Evolutionary conservation across 2,797 vertebrate species (phyloP), one percentile per base, ranked within the genome.

Genomic region (Phyllotis vaccarum): DNA sequence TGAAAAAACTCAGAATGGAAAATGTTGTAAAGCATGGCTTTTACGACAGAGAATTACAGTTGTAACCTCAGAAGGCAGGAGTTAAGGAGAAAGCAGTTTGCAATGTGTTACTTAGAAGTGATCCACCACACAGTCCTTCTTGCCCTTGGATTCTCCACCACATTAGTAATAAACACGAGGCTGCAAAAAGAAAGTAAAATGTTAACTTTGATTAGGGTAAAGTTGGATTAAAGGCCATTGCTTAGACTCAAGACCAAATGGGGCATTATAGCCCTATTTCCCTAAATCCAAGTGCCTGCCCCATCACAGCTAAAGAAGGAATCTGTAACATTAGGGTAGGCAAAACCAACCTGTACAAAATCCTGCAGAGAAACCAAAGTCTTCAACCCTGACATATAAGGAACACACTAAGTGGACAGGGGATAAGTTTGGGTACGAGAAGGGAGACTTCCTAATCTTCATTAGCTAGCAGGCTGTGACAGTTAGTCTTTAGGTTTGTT

Each of bases 111-210:
- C 78, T 2, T 66, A 49, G 24, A 70, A 78, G 40, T 86, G 40
- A 58, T 22, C 52, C 19, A 76, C 49, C 6, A 4, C 24, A 10
- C 29, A 74, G 27, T 34, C n/a, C 58, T 60, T 91, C 82, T 60
- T 93, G 37, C 62, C 56, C 90, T 93, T 76, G n/a, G 31, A 34
- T 66, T 96, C 49, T 92, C 82, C 90, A 40, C 49, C 86, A 76
- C 91, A 52, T 11, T 92, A 60, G 40, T 5, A 89, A 83, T 17
- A 62, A 49, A 75, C 8, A 24, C 0, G 2, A 87, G 43, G 43
- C 72, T 75, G n/a, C 52, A 87, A 96, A 93, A 82, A 14, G 46
- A 88, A 90, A 87, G n/a, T 87, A 58, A 91, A 82, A 79, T 70
- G 37, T 27, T 64, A 92, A 79, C 34, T 93, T 60, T 90, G 85